A percentile compares a stretch with the other conserved stretches of the same genome.
phyloP scores from a whole-genome alignment of 2,113 vertebrate genomes.

The Gambusia affinis region DNA sequence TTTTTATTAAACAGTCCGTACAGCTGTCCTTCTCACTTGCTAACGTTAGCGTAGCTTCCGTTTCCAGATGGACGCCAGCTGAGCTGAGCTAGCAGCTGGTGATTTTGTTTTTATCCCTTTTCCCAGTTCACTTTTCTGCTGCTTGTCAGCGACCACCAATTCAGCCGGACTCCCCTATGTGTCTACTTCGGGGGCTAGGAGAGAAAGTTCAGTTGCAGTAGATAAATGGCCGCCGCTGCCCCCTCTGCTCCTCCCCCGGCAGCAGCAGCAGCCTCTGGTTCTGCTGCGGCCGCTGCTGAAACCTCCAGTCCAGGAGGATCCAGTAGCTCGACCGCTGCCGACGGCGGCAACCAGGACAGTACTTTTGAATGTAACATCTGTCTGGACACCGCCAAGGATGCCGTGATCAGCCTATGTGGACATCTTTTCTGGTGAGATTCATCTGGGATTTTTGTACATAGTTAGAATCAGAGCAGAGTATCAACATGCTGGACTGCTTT shows the following conservation, averaged over 20 bases:
- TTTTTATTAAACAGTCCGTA: background rate
- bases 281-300: constrained; percentile 79
- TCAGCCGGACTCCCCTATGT: constrained; percentile 6
- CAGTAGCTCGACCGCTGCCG: constrained; percentile 83
- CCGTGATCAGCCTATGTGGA: constrained; percentile 97
- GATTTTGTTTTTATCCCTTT: background rate
- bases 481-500: background rate
- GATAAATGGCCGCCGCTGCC: constrained; percentile 91
- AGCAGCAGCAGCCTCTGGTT: constrained; percentile 73
- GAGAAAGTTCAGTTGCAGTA: constrained; percentile 14
- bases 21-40: background rate
- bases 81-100: background rate
- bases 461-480: background rate
- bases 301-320: constrained; percentile 78
- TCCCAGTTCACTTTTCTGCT: background rate
- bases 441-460: background rate
- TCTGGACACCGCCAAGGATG: constrained; percentile 97
- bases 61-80: background rate
- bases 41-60: constrained; percentile 33
- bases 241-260: constrained; percentile 56
- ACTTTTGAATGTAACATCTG: constrained; percentile 99
- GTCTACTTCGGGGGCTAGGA: constrained; percentile 7
- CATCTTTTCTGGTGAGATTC: constrained; percentile 93
- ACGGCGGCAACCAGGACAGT: constrained; percentile 88
- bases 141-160: background rate